Evolutionary conservation across 2,888 invertebrate genomes (phyloP), one percentile per base, ranked within the genome.

Genomic region (Diarsia mendica): DNA sequence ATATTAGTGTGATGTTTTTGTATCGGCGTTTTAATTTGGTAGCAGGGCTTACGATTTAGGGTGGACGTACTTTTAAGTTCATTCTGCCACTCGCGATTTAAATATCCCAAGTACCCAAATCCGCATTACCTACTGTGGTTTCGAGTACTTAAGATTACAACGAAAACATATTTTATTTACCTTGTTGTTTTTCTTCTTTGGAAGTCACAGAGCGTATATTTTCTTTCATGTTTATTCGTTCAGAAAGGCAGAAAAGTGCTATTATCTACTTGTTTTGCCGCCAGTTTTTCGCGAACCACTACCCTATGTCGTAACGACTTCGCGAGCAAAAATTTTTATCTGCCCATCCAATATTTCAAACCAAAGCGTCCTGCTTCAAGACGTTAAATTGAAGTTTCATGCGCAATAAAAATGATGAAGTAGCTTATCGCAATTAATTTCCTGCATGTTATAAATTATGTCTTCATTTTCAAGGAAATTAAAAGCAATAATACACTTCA

Each of bases 391-490:
- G 75, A 83, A 81, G 82, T 79, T 76, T 75, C 68, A 51, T 64
- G 46, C 2, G 71, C 76, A 46, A 81, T 86, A 78, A 89, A 88
- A 85, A 82, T 86, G 77, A 85, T 81, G 53, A 79, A 87, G 67
- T 77, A 64, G 33, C 67, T 75, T 68, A 72, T 81, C n/a, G 65
- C 67, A 69, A 77, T 79, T 77, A 82, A 75, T 83, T 78, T 70
- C 44, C 49, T 61, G 51, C 66, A 75, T 64, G 39, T 48, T 67
- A 58, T 60, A 70, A 74, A 72, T 67, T 69, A 55, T 28, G 58
- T 44, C 49, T 68, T 67, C 20, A 60, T 63, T 75, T 73, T 53
- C 8, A 44, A 73, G 78, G 61, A 61, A 72, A 61, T 72, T 83
- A 61, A 78, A 72, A 78, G 63, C 23, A 55, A 49, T 64, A 53